Conservation (phyloP, 2,797 vertebrate genomes). For the Valencia hispanica region DNA sequence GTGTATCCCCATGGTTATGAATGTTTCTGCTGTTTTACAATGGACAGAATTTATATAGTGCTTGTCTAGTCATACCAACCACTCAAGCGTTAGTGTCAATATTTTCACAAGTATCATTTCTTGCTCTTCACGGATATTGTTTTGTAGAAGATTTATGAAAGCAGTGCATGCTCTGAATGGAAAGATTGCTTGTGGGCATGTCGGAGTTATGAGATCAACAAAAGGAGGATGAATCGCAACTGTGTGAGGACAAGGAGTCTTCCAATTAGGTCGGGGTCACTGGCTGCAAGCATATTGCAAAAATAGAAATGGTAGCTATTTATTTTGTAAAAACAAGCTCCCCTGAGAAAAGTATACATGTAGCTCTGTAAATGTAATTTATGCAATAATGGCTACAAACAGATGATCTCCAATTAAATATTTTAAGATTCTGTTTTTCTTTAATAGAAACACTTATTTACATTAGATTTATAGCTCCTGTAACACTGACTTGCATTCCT, state of each 20-base stretch:
- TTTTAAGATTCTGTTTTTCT: background rate
- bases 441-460: background rate
- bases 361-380: background rate
- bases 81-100: background rate
- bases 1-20: background rate
- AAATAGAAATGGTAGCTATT: background rate
- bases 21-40: background rate
- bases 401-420: background rate
- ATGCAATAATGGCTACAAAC: background rate
- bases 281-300: background rate
- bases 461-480: background rate
- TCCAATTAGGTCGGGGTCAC: slow-evolving; percentile 5
- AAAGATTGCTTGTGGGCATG: slow-evolving; percentile 1
- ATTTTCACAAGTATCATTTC: background rate
- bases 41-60: background rate
- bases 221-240: slow-evolving; percentile 3
- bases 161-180: background rate
- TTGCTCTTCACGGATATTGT: background rate
- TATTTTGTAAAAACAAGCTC: background rate
- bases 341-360: background rate
- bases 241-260: background rate
- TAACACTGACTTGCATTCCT: background rate
- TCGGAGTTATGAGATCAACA: slow-evolving; percentile 4
- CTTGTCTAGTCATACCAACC: background rate
- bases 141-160: slow-evolving; percentile 1